Evolutionary conservation across 2,888 invertebrate genomes (phyloP), one percentile per base, ranked within the genome.

Genomic region (Cerastoderma edule): DNA sequence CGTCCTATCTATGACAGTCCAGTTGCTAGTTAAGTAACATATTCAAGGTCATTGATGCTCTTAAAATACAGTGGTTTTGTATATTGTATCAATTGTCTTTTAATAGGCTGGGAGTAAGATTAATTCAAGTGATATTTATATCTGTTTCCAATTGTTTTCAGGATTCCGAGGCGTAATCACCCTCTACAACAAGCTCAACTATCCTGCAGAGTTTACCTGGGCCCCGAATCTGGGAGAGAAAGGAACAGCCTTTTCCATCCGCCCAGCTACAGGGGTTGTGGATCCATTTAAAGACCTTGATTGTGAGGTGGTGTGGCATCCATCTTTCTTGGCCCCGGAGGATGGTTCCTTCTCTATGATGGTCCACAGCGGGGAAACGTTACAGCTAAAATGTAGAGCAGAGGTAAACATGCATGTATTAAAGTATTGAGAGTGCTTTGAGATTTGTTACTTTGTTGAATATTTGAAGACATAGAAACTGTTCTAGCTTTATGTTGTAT

Each of bases 271-370:
- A 78, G 93, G 93, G 32, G 82, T 87, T 10, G 92, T 93, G 13
- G 92, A 92, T 33, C 85, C 92, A 10, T 88, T 83, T 75, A 87
- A 86, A 48, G 90, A 91, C 68, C 85, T 93, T 48, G 92, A 92
- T 74, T 93, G 93, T 88, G 93, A 93, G 80, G 92, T 93, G n/a
- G 92, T 92, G 2, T 93, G 92, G 89, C 92, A 92, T 71, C 92
- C 93, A 5, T 92, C 92, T 10, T 93, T 85, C 84, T 78, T 90
- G 64, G 92, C 92, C 4, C 92, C 92, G 13, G 90, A 91, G 32
- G 89, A 91, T 66, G 92, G 92, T 0, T 85, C 89, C 27, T 93
- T 93, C 84, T 87, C 88, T 1, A 87, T 93, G 4, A 87, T 90
- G 71, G 89, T 92, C 24, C 88, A 87, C 68, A 89, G 91, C 19